phyloP scores from a whole-genome alignment of 2,888 invertebrate genomes.

The Chloromyia formosa region DNA sequence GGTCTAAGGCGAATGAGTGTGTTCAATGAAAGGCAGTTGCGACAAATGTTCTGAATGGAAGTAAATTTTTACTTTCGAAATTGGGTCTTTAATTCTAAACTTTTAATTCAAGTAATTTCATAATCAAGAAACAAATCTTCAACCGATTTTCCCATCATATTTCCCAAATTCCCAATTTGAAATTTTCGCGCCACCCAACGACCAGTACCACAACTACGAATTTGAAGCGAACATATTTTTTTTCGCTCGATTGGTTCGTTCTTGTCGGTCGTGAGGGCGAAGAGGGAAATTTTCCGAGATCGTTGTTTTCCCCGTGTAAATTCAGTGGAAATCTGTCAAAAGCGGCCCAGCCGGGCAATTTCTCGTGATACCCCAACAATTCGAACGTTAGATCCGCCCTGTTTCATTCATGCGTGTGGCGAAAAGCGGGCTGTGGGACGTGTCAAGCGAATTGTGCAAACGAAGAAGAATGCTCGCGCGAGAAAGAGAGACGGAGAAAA shows the following conservation, averaged over 20 bases:
- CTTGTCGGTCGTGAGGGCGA: neutral
- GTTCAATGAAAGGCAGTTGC: neutral
- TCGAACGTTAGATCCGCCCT: neutral
- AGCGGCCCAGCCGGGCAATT: too few relatives aligned
- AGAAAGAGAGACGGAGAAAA: constrained; percentile 27
- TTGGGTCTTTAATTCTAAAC: too few relatives aligned
- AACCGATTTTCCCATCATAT: too few relatives aligned
- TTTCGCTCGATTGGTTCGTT: constrained; percentile 22
- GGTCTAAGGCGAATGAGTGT: neutral
- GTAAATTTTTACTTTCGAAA: constrained; percentile 41
- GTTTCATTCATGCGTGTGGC: constrained; percentile 21
- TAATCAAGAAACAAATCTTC: too few relatives aligned
- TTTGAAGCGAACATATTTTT: neutral
- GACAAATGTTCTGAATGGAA: neutral
- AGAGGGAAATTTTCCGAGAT: constrained; percentile 41
- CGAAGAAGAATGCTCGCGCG: constrained; percentile 5
- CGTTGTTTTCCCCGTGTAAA: constrained; percentile 48
- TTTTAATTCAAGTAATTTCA: too few relatives aligned
- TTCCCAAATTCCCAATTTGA: too few relatives aligned
- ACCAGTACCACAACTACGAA: constrained; percentile 4
- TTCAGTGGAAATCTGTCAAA: constrained; percentile 13
- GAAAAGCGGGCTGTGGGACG: constrained; percentile 8
- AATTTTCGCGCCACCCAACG: neutral
- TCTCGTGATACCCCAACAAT: too few relatives aligned
- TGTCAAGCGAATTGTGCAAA: constrained; percentile 2